Conservation (phyloP, 2,113 vertebrate genomes). For the Diglossa brunneiventris region DNA sequence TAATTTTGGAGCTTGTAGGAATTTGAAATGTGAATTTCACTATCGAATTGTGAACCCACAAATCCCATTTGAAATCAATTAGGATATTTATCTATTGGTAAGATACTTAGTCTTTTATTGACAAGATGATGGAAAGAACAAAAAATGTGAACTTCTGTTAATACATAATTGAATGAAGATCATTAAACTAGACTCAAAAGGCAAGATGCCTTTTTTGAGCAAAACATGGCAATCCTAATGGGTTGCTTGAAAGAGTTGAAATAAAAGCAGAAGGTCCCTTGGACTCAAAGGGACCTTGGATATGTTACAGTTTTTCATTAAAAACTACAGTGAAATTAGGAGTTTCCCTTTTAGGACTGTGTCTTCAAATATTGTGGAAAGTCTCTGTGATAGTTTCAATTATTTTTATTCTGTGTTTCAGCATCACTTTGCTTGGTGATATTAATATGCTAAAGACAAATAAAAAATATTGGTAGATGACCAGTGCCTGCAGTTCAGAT, state of each 20-base stretch:
- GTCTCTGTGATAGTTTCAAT: background rate
- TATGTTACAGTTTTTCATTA: background rate
- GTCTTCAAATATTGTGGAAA: background rate
- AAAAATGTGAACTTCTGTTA: background rate
- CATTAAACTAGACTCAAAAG: background rate
- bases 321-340: background rate
- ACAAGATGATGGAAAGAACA: background rate
- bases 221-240: background rate
- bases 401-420: background rate
- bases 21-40: background rate
- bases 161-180: background rate
- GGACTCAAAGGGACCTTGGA: background rate
- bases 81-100: background rate
- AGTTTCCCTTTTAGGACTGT: background rate
- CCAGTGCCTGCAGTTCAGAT: background rate
- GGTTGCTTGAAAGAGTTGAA: background rate
- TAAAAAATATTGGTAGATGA: background rate
- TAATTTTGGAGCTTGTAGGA: background rate
- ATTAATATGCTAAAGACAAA: no score
- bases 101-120: background rate
- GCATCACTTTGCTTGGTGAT: background rate
- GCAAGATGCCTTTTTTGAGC: background rate
- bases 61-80: background rate
- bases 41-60: background rate
- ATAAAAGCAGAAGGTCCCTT: background rate